These are phyloP conservation scores for Hoplodrina ambigua DNA, from an alignment of 2,888 invertebrate species.

Conservation along the genomic window DNA sequence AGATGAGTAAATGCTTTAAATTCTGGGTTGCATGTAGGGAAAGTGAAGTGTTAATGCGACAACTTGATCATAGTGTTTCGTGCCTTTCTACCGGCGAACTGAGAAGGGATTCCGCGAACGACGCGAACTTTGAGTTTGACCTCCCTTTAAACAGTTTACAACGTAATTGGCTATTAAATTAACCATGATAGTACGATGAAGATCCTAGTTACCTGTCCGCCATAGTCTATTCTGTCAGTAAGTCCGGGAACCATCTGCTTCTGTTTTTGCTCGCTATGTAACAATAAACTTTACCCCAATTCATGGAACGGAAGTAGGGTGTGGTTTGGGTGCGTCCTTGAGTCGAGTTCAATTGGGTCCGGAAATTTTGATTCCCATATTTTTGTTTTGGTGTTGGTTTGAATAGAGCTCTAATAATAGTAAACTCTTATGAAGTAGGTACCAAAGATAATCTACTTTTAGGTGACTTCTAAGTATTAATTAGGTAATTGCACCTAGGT, in stretches of 20 bases:
- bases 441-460: too few species aligned
- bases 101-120: conserved; percentile 78
- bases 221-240: conserved; percentile 44
- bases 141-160: conserved; percentile 72
- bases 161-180: conserved; percentile 73
- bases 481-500: too few species aligned
- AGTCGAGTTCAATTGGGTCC: conserved; percentile 80
- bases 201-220: conserved; percentile 63
- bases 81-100: conserved; percentile 76
- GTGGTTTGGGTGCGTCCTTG: conserved; percentile 87
- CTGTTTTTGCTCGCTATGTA: conserved; percentile 76
- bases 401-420: conserved; percentile 14
- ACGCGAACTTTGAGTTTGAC: conserved; percentile 75
- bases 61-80: conserved; percentile 85
- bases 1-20: conserved; percentile 89
- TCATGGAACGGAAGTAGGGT: conserved; percentile 86
- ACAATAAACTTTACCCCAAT: conserved; percentile 80
- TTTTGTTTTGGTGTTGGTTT: conserved; percentile 64
- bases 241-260: conserved; percentile 71
- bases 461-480: too few species aligned
- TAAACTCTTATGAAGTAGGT: not conserved
- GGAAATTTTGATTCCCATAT: conserved; percentile 77
- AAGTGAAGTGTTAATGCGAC: conserved; percentile 89
- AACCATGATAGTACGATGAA: conserved; percentile 57
- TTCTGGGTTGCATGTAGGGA: conserved; percentile 86